Percentiles rank a stretch among this genome's conserved stretches.
phyloP scores from a whole-genome alignment of 1,140 invertebrate genomes.

The Zaprionus capensis region DNA sequence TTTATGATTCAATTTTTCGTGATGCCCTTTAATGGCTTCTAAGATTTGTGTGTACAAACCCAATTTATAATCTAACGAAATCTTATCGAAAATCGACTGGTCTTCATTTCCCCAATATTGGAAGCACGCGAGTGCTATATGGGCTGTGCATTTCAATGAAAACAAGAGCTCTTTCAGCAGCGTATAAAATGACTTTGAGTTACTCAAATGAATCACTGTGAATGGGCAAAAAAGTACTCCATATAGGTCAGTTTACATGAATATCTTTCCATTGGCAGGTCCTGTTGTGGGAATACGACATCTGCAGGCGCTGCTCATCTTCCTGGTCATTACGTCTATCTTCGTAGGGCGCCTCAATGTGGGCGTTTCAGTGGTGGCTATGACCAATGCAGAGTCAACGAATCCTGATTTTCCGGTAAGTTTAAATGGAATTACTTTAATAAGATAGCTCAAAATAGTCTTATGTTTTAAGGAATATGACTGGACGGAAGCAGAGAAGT shows the following conservation, averaged over 20 bases:
- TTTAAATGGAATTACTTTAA: background rate
- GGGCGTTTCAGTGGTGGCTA: conserved; percentile 68
- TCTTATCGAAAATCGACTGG: conserved; percentile 19
- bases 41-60: conserved; percentile 4
- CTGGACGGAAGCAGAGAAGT: conserved; percentile 85
- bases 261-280: conserved; percentile 40
- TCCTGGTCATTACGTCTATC: conserved; percentile 53
- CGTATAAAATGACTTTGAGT: conserved; percentile 1
- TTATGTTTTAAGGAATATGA: conserved; percentile 73
- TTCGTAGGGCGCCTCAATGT: conserved; percentile 70
- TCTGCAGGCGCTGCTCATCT: conserved; percentile 65
- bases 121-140: conserved; percentile 20
- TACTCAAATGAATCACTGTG: background rate
- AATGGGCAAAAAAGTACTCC: too few relatives aligned
- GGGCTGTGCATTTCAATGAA: background rate
- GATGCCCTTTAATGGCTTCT: background rate
- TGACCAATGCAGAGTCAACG: conserved; percentile 72
- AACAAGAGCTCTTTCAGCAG: background rate
- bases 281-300: conserved; percentile 66
- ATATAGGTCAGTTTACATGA: background rate
- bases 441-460: too few relatives aligned
- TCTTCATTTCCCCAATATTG: conserved; percentile 11
- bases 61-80: conserved; percentile 6
- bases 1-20: background rate
- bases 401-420: conserved; percentile 85